Evolutionary conservation across 2,113 vertebrate species (phyloP).

Genomic region (Aleadryas rufinucha): DNA sequence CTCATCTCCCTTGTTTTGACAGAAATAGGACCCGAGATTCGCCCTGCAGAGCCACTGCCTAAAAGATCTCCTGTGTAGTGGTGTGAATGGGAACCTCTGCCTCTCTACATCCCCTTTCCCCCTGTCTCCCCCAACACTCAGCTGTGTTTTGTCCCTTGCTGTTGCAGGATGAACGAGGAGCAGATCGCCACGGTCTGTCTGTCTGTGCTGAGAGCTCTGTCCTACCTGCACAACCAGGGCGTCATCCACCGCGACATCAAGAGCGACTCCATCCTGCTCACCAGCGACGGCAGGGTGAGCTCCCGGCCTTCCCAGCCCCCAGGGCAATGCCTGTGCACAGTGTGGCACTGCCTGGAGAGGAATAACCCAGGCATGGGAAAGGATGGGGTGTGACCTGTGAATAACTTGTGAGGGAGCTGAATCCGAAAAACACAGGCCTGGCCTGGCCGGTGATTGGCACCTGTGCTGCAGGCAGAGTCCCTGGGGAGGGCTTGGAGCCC

Average conservation of each 20-base stretch:
- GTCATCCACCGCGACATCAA: constrained; percentile 99
- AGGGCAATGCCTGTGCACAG: rapidly evolving
- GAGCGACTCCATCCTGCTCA: constrained; percentile 97
- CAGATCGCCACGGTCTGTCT: constrained; percentile 97
- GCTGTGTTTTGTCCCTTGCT: neutral
- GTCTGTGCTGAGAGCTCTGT: constrained; percentile 91
- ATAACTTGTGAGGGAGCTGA: neutral
- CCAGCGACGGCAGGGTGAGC: constrained; percentile 92
- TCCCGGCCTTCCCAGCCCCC: rapidly evolving
- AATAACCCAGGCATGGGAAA: rapidly evolving
- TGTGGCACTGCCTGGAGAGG: neutral
- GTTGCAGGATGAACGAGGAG: constrained; percentile 96
- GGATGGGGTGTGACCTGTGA: neutral
- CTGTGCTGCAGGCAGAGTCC: neutral
- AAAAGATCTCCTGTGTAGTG: rapidly evolving
- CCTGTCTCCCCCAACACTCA: rapidly evolving
- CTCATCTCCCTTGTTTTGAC: neutral
- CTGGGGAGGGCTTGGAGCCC: rapidly evolving
- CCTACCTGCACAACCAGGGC: constrained; percentile 95
- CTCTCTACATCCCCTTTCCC: neutral
- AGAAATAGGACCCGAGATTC: neutral
- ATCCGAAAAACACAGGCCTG: neutral
- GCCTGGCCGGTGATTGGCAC: neutral
- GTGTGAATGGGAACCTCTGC: rapidly evolving
- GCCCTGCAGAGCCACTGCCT: rapidly evolving